phyloP scores from a whole-genome alignment of 2,113 vertebrate genomes.

The Malurus cyaneus region DNA sequence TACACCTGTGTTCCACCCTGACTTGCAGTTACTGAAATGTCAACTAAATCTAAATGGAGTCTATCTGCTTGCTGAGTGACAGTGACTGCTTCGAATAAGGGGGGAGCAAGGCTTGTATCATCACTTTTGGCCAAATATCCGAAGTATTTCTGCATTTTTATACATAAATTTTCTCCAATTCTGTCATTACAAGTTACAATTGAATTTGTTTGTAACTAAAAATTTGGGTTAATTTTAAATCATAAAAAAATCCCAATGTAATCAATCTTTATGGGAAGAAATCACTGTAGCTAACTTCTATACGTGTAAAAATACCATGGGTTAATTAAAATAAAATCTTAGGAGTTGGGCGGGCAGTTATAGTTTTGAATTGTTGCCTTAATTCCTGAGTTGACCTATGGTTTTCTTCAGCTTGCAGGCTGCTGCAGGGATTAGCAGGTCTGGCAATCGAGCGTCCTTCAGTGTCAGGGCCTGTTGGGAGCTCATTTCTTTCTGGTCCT shows the following conservation, averaged over 20 bases:
- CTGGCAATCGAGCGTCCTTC: not conserved
- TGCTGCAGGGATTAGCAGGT: not conserved
- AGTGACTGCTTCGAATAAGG: not conserved
- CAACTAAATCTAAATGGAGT: not conserved
- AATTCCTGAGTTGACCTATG: not conserved
- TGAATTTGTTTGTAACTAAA: not conserved
- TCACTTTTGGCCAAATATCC: not conserved
- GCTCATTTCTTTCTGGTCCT: not conserved
- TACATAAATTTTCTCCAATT: not conserved
- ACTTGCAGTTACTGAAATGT: not conserved
- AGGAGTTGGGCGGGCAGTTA: not conserved
- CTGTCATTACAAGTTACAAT: not conserved
- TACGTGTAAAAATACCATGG: not conserved
- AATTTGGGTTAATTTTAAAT: not conserved
- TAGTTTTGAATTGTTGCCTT: not conserved
- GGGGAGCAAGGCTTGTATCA: fast-evolving
- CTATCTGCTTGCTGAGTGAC: not conserved
- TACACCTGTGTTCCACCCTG: not conserved
- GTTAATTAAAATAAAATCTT: not conserved
- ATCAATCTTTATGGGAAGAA: not conserved
- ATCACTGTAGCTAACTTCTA: not conserved
- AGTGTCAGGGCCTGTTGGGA: not conserved
- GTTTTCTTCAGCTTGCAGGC: not conserved
- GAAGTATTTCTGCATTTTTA: not conserved
- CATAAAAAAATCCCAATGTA: fast-evolving